A percentile compares a stretch with the other conserved stretches of the same genome.
Evolutionary conservation across 1,140 invertebrate genomes (phyloP).

Genomic region (Ladona fulva): DNA sequence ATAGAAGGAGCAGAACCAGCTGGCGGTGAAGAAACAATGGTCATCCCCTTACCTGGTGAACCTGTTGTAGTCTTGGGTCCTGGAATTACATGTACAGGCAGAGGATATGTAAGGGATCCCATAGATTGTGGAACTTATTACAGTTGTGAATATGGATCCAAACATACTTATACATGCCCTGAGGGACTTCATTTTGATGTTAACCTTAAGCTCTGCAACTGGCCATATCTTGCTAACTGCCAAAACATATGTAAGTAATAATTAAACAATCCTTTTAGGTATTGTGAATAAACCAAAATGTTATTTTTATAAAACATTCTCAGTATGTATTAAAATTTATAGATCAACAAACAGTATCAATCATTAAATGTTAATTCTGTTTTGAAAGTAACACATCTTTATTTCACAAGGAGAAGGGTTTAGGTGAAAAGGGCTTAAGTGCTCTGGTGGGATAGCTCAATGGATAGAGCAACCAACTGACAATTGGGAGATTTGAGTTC

Average conservation of each 20-base stretch:
- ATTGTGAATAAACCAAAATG: too few relatives aligned
- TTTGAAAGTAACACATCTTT: too few relatives aligned
- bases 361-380: too few relatives aligned
- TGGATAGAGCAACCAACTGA: too few relatives aligned
- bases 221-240: constrained; percentile 26
- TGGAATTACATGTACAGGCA: constrained; percentile 21
- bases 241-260: not conserved
- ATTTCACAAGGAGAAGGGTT: too few relatives aligned
- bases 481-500: too few relatives aligned
- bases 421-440: too few relatives aligned
- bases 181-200: constrained; percentile 48
- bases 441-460: too few relatives aligned
- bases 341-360: too few relatives aligned
- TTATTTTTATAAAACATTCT: too few relatives aligned
- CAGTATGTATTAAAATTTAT: too few relatives aligned
- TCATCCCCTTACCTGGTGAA: constrained; percentile 9
- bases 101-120: constrained; percentile 41
- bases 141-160: constrained; percentile 42
- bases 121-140: constrained; percentile 57
- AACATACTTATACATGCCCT: constrained; percentile 32
- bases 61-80: constrained; percentile 15
- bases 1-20: not conserved
- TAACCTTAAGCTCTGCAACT: constrained; percentile 33
- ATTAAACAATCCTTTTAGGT: too few relatives aligned
- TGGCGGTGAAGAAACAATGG: not conserved